Conservation (phyloP, 2,888 invertebrate species). For the Apoda limacodes region DNA sequence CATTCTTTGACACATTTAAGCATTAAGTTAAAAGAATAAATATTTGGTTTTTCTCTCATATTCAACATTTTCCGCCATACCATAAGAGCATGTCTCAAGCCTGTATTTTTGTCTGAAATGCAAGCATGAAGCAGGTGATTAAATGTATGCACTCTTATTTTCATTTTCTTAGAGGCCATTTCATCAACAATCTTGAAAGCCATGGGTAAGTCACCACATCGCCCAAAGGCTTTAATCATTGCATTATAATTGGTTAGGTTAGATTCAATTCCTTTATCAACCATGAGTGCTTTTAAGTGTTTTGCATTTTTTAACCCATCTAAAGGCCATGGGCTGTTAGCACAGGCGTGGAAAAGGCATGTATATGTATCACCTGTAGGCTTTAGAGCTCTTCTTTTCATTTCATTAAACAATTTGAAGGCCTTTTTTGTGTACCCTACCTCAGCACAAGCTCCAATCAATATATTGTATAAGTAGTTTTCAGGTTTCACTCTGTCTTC, state of each 20-base stretch:
- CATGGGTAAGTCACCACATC: slow-evolving; percentile 80
- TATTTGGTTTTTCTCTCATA: slow-evolving; percentile 73
- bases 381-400: slow-evolving; percentile 80
- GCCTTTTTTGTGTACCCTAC: slow-evolving; percentile 89
- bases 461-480: slow-evolving; percentile 81
- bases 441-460: slow-evolving; percentile 86
- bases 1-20: slow-evolving; percentile 85
- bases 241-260: slow-evolving; percentile 86
- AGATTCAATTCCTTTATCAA: slow-evolving; percentile 75
- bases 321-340: slow-evolving; percentile 77
- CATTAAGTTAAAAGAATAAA: slow-evolving; percentile 84
- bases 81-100: slow-evolving; percentile 83
- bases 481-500: slow-evolving; percentile 84
- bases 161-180: slow-evolving; percentile 75
- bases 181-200: slow-evolving; percentile 89
- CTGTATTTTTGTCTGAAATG: slow-evolving; percentile 80
- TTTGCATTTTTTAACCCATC: slow-evolving; percentile 78
- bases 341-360: slow-evolving; percentile 89
- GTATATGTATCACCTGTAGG: slow-evolving; percentile 83
- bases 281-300: slow-evolving; percentile 75
- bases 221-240: slow-evolving; percentile 92
- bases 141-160: slow-evolving; percentile 75
- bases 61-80: slow-evolving; percentile 88
- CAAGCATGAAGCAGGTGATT: slow-evolving; percentile 88
- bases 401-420: slow-evolving; percentile 83